Evolutionary conservation across 1,140 invertebrate species (phyloP).

Genomic region (Drosophila nikananu): DNA sequence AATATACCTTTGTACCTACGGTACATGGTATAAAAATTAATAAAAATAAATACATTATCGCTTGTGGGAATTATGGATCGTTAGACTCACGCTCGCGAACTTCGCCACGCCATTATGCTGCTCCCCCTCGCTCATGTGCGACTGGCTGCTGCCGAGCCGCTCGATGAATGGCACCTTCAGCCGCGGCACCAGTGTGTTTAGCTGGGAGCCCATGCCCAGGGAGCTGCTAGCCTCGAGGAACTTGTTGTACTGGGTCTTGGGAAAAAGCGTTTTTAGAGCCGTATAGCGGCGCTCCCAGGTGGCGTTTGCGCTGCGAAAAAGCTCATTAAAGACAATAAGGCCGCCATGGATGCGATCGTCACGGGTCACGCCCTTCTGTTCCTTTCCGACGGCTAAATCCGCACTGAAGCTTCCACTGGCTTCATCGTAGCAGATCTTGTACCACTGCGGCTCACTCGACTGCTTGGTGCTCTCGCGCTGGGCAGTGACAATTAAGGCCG

Average conservation of each 20-base stretch:
- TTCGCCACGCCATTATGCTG: slow-evolving; percentile 71
- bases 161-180: slow-evolving; percentile 85
- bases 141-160: slow-evolving; percentile 70
- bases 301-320: slow-evolving; percentile 96
- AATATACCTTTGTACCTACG: too few species aligned
- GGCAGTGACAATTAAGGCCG: slow-evolving; percentile 96
- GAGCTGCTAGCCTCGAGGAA: slow-evolving; percentile 58
- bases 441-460: slow-evolving; percentile 95
- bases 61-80: slow-evolving; percentile 3
- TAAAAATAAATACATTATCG: slow-evolving; percentile 20
- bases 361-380: slow-evolving; percentile 90
- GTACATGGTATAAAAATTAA: too few species aligned
- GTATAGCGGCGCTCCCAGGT: slow-evolving; percentile 94
- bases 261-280: slow-evolving; percentile 87
- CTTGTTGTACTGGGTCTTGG: slow-evolving; percentile 84
- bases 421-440: slow-evolving; percentile 96
- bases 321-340: slow-evolving; percentile 96
- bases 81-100: slow-evolving; percentile 64
- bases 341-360: slow-evolving; percentile 98
- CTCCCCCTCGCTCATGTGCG: slow-evolving; percentile 60
- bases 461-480: slow-evolving; percentile 97
- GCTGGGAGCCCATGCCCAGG: slow-evolving; percentile 51
- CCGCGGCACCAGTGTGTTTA: slow-evolving; percentile 82
- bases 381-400: slow-evolving; percentile 88
- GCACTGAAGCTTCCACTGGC: slow-evolving; percentile 92